phyloP scores from a whole-genome alignment of 1,140 invertebrate species.

The Heliconius hermathena region DNA sequence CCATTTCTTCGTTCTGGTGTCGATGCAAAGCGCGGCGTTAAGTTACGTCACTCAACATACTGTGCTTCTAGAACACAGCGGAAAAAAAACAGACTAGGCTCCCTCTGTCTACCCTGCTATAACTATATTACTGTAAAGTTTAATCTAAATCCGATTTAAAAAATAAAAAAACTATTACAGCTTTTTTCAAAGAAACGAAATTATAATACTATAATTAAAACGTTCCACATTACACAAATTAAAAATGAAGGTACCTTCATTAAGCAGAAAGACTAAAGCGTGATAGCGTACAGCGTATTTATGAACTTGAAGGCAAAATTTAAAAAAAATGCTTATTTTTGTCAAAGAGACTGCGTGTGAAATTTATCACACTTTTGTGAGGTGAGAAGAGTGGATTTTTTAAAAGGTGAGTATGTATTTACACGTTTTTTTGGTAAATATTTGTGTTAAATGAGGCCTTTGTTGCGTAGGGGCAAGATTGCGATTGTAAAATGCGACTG shows the following conservation, averaged over 20 bases:
- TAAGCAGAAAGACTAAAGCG: background rate
- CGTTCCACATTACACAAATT: background rate
- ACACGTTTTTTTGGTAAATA: too few species aligned
- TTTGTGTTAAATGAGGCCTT: too few species aligned
- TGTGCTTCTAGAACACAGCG: background rate
- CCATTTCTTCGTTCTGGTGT: background rate
- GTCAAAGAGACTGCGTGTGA: slow-evolving; percentile 8
- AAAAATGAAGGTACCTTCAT: background rate
- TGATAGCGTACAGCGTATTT: background rate
- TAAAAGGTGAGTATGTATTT: background rate
- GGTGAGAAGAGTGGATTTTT: background rate
- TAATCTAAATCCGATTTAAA: too few species aligned
- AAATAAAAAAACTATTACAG: too few species aligned
- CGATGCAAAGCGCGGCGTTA: too few species aligned
- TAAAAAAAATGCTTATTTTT: background rate
- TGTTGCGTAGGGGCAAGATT: too few species aligned
- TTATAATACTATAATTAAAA: slow-evolving; percentile 8
- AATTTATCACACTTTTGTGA: slow-evolving; percentile 5
- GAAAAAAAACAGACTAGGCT: too few species aligned
- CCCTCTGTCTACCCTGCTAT: background rate
- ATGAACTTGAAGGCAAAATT: background rate
- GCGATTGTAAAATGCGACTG: too few species aligned
- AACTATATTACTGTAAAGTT: too few species aligned
- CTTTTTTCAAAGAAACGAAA: background rate
- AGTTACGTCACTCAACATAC: too few species aligned